Conservation (phyloP, 2,113 vertebrate species). For the Petrocephalus zakoni region DNA sequence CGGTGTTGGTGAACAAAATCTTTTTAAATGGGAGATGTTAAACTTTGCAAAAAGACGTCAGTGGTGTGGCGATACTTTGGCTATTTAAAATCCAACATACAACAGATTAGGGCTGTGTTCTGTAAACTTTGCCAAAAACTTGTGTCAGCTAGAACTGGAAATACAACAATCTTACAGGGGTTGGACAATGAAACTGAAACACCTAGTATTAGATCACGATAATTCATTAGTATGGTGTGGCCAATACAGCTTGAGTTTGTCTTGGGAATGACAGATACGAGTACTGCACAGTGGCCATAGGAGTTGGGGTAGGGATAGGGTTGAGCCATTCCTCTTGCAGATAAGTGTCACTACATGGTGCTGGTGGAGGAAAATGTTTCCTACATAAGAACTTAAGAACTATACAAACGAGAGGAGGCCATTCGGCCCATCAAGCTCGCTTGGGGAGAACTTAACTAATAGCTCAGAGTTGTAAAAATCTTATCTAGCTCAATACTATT, state of each 20-base stretch:
- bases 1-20: background rate
- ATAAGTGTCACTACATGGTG: too few relatives aligned
- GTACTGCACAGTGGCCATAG: background rate
- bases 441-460: too few relatives aligned
- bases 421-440: too few relatives aligned
- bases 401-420: too few relatives aligned
- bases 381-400: too few relatives aligned
- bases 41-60: background rate
- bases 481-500: too few relatives aligned
- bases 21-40: background rate
- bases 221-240: background rate
- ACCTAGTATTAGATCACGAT: background rate
- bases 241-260: background rate
- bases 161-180: background rate
- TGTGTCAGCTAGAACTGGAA: background rate
- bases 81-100: background rate
- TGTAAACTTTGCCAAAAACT: background rate
- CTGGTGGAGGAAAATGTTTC: too few relatives aligned
- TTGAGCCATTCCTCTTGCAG: background rate
- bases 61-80: background rate
- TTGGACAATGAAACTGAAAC: background rate
- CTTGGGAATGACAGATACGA: background rate
- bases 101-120: background rate
- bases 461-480: too few relatives aligned
- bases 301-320: too few relatives aligned